phyloP scores from a whole-genome alignment of 2,797 vertebrate species.

The Acanthornis magna region DNA sequence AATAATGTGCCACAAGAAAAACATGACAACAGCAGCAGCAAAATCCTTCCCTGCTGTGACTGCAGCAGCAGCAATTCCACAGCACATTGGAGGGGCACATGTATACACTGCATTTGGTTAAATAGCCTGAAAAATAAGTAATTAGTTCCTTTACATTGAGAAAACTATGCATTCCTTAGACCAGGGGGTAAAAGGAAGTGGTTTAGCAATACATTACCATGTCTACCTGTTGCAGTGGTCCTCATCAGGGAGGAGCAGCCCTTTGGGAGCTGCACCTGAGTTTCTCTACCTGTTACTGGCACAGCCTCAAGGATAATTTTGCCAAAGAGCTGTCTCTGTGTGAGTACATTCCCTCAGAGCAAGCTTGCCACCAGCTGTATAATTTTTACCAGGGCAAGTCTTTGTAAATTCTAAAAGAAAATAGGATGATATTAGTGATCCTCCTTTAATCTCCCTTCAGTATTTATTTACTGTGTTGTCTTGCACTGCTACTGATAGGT shows the following conservation, averaged over 20 bases:
- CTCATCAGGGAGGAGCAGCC: not conserved
- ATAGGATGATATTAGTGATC: not conserved
- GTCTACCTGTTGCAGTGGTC: not conserved
- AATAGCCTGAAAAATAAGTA: slow-evolving; percentile 8
- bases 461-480: not conserved
- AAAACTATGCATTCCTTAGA: not conserved
- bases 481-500: not conserved
- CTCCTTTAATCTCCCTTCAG: not conserved
- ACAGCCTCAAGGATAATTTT: not conserved
- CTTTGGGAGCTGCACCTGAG: not conserved
- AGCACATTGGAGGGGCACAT: not conserved
- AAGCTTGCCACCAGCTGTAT: not conserved
- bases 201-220: not conserved
- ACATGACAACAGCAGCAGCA: not conserved
- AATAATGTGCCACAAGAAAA: not conserved
- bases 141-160: not conserved
- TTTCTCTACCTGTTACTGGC: not conserved
- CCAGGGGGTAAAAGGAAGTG: not conserved
- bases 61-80: not conserved
- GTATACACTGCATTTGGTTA: not conserved
- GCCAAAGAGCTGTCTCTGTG: not conserved
- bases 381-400: not conserved
- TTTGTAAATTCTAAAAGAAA: not conserved
- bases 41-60: not conserved
- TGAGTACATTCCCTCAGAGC: not conserved